Evolutionary conservation across 2,797 vertebrate genomes (phyloP).

Genomic region (Dendrocincla tyrannina): DNA sequence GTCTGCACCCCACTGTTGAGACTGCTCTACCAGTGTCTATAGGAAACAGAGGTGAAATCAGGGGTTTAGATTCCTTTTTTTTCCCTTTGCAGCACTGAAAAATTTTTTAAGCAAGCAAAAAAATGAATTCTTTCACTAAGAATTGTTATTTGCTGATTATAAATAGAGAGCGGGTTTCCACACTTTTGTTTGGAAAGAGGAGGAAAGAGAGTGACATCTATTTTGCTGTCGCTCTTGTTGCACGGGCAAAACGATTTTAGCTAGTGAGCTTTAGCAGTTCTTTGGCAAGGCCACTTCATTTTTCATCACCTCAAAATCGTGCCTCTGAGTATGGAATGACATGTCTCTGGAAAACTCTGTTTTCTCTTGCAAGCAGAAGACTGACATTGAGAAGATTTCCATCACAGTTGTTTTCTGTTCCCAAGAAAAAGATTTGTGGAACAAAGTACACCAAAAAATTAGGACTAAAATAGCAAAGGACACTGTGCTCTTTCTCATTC

Average conservation of each 20-base stretch:
- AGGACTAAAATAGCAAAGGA: not conserved
- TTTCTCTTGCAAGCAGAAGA: fast-evolving
- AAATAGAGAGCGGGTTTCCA: not conserved
- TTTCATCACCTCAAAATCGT: not conserved
- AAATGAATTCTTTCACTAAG: not conserved
- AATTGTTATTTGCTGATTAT: not conserved
- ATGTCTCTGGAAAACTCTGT: not conserved
- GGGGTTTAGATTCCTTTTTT: not conserved
- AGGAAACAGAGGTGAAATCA: not conserved
- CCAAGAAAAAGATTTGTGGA: not conserved
- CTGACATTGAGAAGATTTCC: not conserved
- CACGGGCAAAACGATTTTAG: not conserved
- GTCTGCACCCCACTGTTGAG: fast-evolving
- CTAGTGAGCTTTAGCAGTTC: not conserved
- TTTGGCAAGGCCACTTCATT: not conserved
- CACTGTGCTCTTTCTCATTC: not conserved
- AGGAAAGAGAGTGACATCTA: not conserved
- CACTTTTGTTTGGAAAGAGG: not conserved
- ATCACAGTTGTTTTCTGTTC: not conserved
- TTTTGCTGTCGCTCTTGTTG: not conserved
- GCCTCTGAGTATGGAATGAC: not conserved
- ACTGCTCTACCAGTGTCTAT: fast-evolving
- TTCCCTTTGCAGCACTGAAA: not conserved
- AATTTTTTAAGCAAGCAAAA: not conserved
- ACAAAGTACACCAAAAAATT: not conserved